phyloP scores from a whole-genome alignment of 92 coral and sea anemone genomes.

The Pocillopora grandis region DNA sequence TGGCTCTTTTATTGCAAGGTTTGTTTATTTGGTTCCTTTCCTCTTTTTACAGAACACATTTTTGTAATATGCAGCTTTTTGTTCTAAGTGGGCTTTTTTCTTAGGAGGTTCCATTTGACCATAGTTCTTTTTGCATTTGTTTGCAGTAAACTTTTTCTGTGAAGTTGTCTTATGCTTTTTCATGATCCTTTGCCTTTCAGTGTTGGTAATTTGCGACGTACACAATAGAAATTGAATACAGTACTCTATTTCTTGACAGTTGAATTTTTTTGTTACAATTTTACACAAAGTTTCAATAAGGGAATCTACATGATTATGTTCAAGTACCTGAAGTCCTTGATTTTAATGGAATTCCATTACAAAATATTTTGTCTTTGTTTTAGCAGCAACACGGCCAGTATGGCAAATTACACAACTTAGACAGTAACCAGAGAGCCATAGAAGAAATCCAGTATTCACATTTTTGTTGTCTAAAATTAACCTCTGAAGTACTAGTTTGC shows the following conservation, averaged over 20 bases:
- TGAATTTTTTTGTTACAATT: neutral
- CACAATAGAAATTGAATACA: constrained; percentile 20
- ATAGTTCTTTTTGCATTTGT: constrained; percentile 23
- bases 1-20: no score
- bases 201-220: constrained; percentile 13
- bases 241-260: constrained; percentile 10
- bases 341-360: no score
- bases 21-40: no score
- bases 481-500: neutral
- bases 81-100: constrained; percentile 21
- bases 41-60: no score
- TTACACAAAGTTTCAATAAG: no score
- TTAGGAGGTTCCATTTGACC: constrained; percentile 43
- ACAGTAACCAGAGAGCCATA: constrained; percentile 33
- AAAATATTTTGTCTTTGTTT: no score
- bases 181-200: constrained; percentile 28
- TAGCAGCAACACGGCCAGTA: neutral
- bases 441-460: constrained; percentile 29
- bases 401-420: constrained; percentile 20
- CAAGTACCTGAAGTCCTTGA: no score
- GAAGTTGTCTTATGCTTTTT: constrained; percentile 30
- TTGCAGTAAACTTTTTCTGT: constrained; percentile 18
- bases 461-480: constrained; percentile 19
- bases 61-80: neutral
- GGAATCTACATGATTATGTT: no score